A percentile compares a stretch with the other conserved stretches of the same genome.
Evolutionary conservation across 2,888 invertebrate genomes (phyloP).

Genomic region (Cryptocheilus praepositus): DNA sequence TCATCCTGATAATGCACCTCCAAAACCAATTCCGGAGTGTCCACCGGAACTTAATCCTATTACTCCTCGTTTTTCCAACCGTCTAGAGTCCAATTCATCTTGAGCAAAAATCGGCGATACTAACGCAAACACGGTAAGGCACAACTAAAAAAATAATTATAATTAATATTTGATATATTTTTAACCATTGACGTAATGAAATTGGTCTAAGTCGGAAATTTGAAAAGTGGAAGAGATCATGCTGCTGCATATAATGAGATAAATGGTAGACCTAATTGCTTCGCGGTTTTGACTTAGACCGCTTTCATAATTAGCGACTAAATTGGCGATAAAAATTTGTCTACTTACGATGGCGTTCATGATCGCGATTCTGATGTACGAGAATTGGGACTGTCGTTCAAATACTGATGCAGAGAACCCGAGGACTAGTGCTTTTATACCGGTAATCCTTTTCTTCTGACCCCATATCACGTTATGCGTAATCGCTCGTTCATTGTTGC

Average conservation of each 20-base stretch:
- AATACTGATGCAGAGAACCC: conserved; percentile 63
- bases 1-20: conserved; percentile 34
- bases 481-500: conserved; percentile 21
- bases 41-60: conserved; percentile 38
- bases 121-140: conserved; percentile 56
- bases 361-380: conserved; percentile 41
- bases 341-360: conserved; percentile 67
- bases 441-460: conserved; percentile 47
- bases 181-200: too few species aligned
- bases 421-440: conserved; percentile 67
- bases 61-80: conserved; percentile 61
- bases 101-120: conserved; percentile 58
- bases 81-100: conserved; percentile 54
- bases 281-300: too few species aligned
- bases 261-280: too few species aligned
- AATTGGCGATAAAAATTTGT: not conserved
- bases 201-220: too few species aligned
- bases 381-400: conserved; percentile 47
- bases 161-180: too few species aligned
- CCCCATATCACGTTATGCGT: conserved; percentile 46
- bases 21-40: conserved; percentile 31
- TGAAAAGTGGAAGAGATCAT: too few species aligned
- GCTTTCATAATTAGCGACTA: too few species aligned
- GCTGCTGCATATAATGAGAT: too few species aligned
- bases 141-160: conserved; percentile 41